phyloP scores from a whole-genome alignment of 2,888 invertebrate genomes.

The Pocota personata region DNA sequence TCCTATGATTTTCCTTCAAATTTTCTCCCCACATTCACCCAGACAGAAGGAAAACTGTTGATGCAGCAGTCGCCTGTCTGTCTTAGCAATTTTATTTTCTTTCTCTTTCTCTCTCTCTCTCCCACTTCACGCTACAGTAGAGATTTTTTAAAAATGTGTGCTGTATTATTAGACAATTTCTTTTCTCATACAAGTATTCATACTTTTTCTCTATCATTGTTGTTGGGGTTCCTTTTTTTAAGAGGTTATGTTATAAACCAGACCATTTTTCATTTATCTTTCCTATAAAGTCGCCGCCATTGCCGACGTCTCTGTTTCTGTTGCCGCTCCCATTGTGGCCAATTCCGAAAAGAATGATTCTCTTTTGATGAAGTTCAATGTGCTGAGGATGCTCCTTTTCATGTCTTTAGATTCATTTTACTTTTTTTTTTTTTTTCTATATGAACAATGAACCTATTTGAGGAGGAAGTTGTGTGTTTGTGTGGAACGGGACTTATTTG shows the following conservation, averaged over 20 bases:
- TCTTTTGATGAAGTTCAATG: constrained; percentile 73
- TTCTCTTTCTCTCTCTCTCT: background rate
- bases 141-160: constrained; percentile 48
- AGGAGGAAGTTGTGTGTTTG: constrained; percentile 50
- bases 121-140: background rate
- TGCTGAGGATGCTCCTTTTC: constrained; percentile 66
- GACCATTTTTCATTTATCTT: constrained; percentile 68
- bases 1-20: constrained; percentile 54
- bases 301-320: background rate
- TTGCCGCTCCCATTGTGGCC: constrained; percentile 51
- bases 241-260: constrained; percentile 65
- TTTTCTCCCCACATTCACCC: background rate
- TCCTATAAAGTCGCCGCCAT: constrained; percentile 56
- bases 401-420: constrained; percentile 19
- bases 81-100: constrained; percentile 59
- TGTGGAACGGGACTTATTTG: constrained; percentile 57
- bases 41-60: constrained; percentile 64
- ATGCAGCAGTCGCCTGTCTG: constrained; percentile 73
- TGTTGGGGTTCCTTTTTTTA: constrained; percentile 19
- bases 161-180: constrained; percentile 60
- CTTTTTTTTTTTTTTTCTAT: constrained; percentile 3
- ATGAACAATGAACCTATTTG: constrained; percentile 70
- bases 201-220: constrained; percentile 45
- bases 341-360: constrained; percentile 69
- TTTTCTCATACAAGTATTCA: constrained; percentile 56